phyloP scores from a whole-genome alignment of 2,113 vertebrate genomes.

The Podarcis raffonei region DNA sequence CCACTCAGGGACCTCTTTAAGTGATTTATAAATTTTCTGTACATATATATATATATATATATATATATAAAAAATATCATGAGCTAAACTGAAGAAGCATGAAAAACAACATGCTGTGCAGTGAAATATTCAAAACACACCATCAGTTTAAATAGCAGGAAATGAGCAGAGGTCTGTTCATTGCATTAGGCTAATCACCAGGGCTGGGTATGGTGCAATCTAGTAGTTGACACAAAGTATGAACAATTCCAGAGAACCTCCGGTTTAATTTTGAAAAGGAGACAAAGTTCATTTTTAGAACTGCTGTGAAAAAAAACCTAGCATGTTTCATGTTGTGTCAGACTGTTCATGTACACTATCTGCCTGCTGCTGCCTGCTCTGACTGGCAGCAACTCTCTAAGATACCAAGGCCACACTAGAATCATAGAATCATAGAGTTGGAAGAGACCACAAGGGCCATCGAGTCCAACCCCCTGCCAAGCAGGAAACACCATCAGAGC shows the following conservation, averaged over 20 bases:
- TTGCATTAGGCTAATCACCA: not conserved
- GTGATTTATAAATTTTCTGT: too few relatives aligned
- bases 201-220: not conserved
- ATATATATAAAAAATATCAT: too few relatives aligned
- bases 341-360: too few relatives aligned
- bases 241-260: not conserved
- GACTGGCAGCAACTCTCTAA: not conserved
- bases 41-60: too few relatives aligned
- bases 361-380: not conserved
- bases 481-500: too few relatives aligned
- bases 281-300: not conserved
- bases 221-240: not conserved
- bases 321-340: not conserved
- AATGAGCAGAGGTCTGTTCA: not conserved
- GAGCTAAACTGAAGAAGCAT: too few relatives aligned
- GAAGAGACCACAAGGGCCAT: too few relatives aligned
- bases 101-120: too few relatives aligned
- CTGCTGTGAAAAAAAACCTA: not conserved
- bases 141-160: not conserved
- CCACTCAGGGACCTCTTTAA: too few relatives aligned
- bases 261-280: not conserved
- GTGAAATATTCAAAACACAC: not conserved
- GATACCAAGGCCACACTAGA: not conserved
- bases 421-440: too few relatives aligned
- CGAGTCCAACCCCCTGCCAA: too few relatives aligned